Percentiles rank a stretch among this genome's conserved stretches.
Evolutionary conservation across 2,888 invertebrate species (phyloP).

Genomic region (Anarsia innoxiella): DNA sequence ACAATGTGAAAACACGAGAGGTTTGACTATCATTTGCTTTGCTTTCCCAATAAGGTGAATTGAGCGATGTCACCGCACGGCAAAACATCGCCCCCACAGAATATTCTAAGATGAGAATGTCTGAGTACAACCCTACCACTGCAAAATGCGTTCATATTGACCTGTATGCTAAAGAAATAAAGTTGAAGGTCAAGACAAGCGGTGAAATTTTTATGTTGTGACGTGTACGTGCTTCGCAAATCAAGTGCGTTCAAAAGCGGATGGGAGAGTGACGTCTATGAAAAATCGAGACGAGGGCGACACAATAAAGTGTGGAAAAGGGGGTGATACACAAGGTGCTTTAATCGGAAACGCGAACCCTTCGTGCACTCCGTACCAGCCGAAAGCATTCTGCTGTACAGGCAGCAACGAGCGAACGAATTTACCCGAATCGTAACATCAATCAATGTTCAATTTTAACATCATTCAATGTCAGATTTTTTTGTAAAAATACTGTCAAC

Average conservation of each 20-base stretch:
- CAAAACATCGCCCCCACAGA: conserved; percentile 56
- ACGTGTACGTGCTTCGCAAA: conserved; percentile 66
- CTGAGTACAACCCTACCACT: conserved; percentile 25
- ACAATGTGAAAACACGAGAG: conserved; percentile 48
- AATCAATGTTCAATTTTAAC: conserved; percentile 9
- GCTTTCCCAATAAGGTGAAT: conserved; percentile 50
- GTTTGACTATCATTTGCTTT: conserved; percentile 44
- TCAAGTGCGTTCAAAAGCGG: conserved; percentile 70
- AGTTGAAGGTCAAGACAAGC: conserved; percentile 34
- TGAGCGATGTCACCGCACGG: conserved; percentile 54
- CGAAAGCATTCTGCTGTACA: conserved; percentile 9
- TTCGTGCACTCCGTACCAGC: conserved; percentile 13
- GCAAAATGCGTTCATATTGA: conserved; percentile 2
- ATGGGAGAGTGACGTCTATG: conserved; percentile 60
- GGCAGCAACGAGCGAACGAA: conserved; percentile 4
- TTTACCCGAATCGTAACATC: conserved; percentile 3
- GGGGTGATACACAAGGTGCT: conserved; percentile 52
- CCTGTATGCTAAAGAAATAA: conserved; percentile 23
- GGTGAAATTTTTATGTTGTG: conserved; percentile 24
- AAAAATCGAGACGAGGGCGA: conserved; percentile 70
- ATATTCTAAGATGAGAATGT: conserved; percentile 35
- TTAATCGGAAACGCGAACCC: conserved; percentile 58
- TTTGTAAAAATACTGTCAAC: neutral
- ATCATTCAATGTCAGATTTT: conserved; percentile 13
- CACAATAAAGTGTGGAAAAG: conserved; percentile 54